Evolutionary conservation across 2,113 vertebrate genomes (phyloP).

Genomic region (Cottus gobio): DNA sequence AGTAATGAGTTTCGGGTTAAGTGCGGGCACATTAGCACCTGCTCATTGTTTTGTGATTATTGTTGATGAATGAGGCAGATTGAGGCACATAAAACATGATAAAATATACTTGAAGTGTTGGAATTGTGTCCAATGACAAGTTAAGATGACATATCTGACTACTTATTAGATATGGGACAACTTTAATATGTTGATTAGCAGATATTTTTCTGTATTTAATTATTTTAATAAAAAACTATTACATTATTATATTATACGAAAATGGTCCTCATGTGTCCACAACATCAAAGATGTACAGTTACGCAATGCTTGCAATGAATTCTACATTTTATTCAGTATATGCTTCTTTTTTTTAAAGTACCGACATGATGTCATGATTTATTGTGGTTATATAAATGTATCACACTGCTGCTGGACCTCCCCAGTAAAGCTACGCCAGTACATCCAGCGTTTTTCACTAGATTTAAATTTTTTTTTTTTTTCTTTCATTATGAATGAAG

Average conservation of each 20-base stretch:
- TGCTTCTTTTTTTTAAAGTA: no score
- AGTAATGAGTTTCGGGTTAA: neutral
- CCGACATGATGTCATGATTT: no score
- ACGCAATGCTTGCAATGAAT: neutral
- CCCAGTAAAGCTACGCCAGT: neutral
- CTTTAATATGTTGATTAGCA: neutral
- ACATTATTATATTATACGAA: no score
- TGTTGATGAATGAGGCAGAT: neutral
- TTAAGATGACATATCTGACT: conserved; percentile 2
- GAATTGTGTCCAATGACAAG: neutral
- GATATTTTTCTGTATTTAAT: no score
- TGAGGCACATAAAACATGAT: neutral
- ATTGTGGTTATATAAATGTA: no score
- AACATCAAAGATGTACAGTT: no score
- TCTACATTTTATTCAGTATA: neutral
- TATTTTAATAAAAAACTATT: no score
- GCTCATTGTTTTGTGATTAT: conserved; percentile 17
- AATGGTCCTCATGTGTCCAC: no score
- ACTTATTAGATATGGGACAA: neutral
- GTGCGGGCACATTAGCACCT: neutral
- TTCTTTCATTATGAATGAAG: no score
- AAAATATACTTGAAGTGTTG: neutral
- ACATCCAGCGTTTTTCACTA: neutral
- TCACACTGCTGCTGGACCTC: no score
- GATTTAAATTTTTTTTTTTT: no score